Base-by-base conservation (phyloP, 2,888 invertebrate genomes). In the Scaptomyza caliginosa region DNA sequence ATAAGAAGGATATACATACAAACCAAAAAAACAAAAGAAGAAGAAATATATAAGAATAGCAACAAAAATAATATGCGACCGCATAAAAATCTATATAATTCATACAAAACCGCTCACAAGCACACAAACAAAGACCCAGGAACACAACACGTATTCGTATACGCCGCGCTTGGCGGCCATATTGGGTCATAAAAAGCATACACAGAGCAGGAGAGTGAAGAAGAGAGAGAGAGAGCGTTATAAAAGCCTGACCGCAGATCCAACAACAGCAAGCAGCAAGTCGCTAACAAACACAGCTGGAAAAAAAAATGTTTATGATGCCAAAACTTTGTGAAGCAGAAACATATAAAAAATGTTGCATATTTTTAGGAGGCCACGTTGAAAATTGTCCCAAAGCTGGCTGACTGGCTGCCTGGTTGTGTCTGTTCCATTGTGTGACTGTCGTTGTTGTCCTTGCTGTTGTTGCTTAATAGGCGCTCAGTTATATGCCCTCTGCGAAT, bases 51-150 rank as follows among this genome's bases (percentile, higher is more conserved):
- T 57, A 48, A 48, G 67, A 71, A 74, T 71, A 57, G 79, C 64
- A 71, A 87, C 73, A 73, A 87, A 81, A 83, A 87, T 87, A 83
- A 85, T 83, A 87, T 87, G 86, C 83, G 83, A 69, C 83, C 77
- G 86, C 78, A 83, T 83, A 87, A 83, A 87, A 83, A 87, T 83
- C 76, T 82, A 82, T 83, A 83, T 82, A 83, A 83, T 83, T 83
- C 88, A 83, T 83, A 45, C 26, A 83, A 87, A 74, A 71, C 60
- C 77, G 62, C 65, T 59, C 46, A 63, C 42, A 63, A 19, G 48
- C 39, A 50, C 48, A 21, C 21, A 30, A 34, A 73, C 63, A 30
- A n/a, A n/a, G 26, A 28, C 32, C 36, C 55, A 46, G 48, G 57
- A 55, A 58, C 56, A 64, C n/a, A 63, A 83, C 80, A 81, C 87